Evolutionary conservation across 2,113 vertebrate genomes (phyloP).

Genomic region (Brachionichthys hirsutus): DNA sequence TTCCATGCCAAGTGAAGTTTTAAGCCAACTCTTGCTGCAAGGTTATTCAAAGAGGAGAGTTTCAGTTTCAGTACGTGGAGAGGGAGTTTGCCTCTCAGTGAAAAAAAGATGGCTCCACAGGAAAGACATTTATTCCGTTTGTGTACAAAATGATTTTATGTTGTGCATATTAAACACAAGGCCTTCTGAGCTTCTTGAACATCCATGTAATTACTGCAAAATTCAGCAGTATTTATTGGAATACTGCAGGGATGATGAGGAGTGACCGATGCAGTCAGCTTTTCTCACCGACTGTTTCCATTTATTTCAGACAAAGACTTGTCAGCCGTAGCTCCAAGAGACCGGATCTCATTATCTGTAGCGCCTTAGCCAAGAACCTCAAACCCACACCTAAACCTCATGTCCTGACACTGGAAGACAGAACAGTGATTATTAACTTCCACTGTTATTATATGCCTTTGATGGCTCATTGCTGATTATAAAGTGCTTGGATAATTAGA

Average conservation of each 20-base stretch:
- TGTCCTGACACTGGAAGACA: conserved; percentile 38
- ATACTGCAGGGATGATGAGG: conserved; percentile 4
- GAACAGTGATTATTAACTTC: conserved; percentile 53
- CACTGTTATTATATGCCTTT: conserved; percentile 56
- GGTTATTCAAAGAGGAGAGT: too few species aligned
- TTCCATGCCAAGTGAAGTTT: too few species aligned
- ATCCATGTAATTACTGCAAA: conserved; percentile 6
- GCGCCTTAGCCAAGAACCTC: conserved; percentile 36
- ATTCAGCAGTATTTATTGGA: neutral
- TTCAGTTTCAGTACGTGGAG: too few species aligned
- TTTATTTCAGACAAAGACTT: conserved; percentile 39
- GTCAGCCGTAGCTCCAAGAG: conserved; percentile 41
- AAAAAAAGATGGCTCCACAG: too few species aligned
- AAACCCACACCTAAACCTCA: conserved; percentile 39
- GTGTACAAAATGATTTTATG: too few species aligned
- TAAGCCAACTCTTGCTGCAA: too few species aligned
- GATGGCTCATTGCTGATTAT: conserved; percentile 56
- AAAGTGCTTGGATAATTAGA: conserved; percentile 54
- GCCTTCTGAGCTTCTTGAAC: neutral
- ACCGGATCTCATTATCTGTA: conserved; percentile 61
- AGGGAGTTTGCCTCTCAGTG: too few species aligned
- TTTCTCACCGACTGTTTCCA: conserved; percentile 46
- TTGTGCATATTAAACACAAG: too few species aligned
- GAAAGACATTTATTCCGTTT: too few species aligned
- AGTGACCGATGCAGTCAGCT: conserved; percentile 12